Base-by-base conservation (phyloP, 30 jellyfish, hydroid and myxozoan genomes). In the Sanderia malayensis region DNA sequence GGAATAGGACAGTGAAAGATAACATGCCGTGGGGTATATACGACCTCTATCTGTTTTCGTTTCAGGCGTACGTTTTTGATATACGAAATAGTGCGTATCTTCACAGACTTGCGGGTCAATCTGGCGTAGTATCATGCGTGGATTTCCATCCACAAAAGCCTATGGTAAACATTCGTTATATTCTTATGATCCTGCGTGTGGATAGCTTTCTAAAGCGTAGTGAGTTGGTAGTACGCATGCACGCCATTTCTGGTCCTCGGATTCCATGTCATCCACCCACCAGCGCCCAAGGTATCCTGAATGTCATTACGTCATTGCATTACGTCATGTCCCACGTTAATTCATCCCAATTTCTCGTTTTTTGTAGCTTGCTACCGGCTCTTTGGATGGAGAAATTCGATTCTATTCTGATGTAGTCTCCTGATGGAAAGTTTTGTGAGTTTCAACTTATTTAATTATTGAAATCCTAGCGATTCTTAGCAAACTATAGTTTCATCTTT, bases 31-130 rank as follows among this genome's bases (percentile, higher is more conserved):
- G n/a, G n/a, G n/a, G n/a, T n/a, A n/a, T n/a, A n/a, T n/a, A n/a
- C n/a, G n/a, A n/a, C n/a, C n/a, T n/a, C 75, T 4, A 15, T 22
- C 30, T 17, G 19, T 57, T 72, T 70, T 20, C 45, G 31, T 61
- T 34, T 2, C 33, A 89, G 98, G 96, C 88, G 18, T 90, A 90
- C 72, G 58, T 90, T 24, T 90, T 83, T 63, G 98, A 90, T 67
- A 74, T 90, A 45, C 95, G 98, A 25, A 90, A 88, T 76, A 84
- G 87, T 80, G 81, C 95, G 29, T 90, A 75, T 59, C 81, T 90
- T 29, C 95, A 83, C 49, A 79, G 94, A 20, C 82, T 90, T 21
- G 4, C 88, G 49, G 94, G 94, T 41, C 98, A 90, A 17, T 34
- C 95, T 2, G 98, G 83, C 30, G 95, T 83, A 37, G 94, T 90